Base-by-base conservation (phyloP, 2,797 vertebrate species). In the Falco columbarius region DNA sequence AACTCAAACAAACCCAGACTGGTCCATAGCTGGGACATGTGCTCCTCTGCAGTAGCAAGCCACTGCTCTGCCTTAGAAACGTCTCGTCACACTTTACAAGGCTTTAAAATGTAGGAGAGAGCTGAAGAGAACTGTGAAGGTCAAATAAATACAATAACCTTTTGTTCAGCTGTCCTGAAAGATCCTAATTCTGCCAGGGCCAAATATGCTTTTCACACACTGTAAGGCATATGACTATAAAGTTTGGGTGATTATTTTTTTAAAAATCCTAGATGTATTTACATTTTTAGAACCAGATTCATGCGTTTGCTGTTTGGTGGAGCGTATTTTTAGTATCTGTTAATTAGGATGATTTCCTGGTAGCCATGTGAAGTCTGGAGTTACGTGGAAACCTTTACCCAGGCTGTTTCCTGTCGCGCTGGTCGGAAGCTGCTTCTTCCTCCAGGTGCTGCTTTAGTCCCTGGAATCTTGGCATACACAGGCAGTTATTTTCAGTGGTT, bases 321-420 rank as follows among this genome's bases (percentile, higher is more conserved):
- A 80, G 51, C 5, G 0, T 81, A 32, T 95, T 96, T 96, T 95
- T 93, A 86, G 74, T 84, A 3, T 66, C 52, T 87, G 56, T 91
- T 84, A 70, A 75, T 82, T 84, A 46, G 5, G 24, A 65, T 80
- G 74, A 92, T 95, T 97, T 98, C 89, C 89, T 96, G 72, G 42
- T 74, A 77, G 62, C 38, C 54, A 67, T 49, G 51, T 95, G 86
- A 81, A 81, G 62, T 89, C 73, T 76, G 56, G 81, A 76, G 44
- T 46, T 76, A 4, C 1, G 14, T 80, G 72, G 52, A 74, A 94
- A 59, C 47, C 73, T 93, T 93, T 73, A 79, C 55, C 83, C 52
- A 82, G 68, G 85, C 88, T 79, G 42, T 95, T 98, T 98, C 97
- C 97, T 94, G 89, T 87, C 7, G 3, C 26, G 1, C 36, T 62